Base-by-base conservation (phyloP, 35 echinoderm and acorn worm species). In the Anneissia japonica region DNA sequence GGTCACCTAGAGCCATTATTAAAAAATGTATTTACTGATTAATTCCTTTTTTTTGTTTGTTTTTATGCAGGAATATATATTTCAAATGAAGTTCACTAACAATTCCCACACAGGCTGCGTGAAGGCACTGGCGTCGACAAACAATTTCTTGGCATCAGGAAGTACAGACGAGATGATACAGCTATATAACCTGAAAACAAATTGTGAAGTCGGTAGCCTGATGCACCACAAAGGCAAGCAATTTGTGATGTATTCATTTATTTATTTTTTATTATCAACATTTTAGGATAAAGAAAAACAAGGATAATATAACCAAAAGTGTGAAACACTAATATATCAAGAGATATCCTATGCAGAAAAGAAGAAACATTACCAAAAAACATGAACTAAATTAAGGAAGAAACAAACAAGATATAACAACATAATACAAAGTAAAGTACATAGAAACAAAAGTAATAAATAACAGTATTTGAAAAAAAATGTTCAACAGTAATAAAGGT, bases 81-180 rank as follows among this genome's bases (percentile, higher is more conserved):
- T 96, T 33, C 39, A 74, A 35, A 74, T 36, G 7, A 75, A 85
- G 78, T 97, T 97, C 37, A 97, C 95, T 36, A 89, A 97, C 88
- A 93, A 97, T 86, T 89, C 95, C 39, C 95, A 97, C 75, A 97
- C 79, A 37, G 95, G 95, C 21, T 97, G 90, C 35, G 76, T 97
- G 29, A 93, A 93, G 83, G 38, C 87, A 0, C 4, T 97, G 10
- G 89, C 95, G 39, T 74, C 84, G n/a, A 93, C 85, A 33, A 78
- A 82, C 16, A 83, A 64, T 23, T 88, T 79, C 46, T 45, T 97
- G 6, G 95, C 95, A 9, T 93, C 95, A 0, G 95, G 95, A 10
- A 97, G 95, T 51, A 93, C 95, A 82, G 95, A 97, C 89, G 95
- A 97, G 81, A 90, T 89, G 0, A 91, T 97, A 32, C 88, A 97